These are phyloP conservation scores for Sphaeridia pumilis DNA, from an alignment of 2,888 invertebrate genomes.

Conservation along the genomic window DNA sequence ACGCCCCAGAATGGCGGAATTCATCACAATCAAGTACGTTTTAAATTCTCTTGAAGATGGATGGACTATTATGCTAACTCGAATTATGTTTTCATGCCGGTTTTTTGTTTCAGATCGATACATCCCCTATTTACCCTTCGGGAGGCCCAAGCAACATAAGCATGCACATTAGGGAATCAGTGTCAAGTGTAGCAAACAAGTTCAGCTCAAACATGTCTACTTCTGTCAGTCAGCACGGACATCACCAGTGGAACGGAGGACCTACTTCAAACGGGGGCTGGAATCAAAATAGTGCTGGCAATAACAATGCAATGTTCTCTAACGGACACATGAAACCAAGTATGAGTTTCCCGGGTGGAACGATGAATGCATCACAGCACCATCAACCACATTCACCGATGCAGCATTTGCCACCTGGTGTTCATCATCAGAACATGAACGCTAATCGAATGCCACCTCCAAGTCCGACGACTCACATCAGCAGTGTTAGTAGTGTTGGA, in stretches of 20 bases:
- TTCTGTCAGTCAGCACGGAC: conserved; percentile 9
- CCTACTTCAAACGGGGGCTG: conserved; percentile 16
- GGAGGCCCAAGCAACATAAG: conserved; percentile 17
- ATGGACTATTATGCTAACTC: neutral
- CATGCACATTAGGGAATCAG: conserved; percentile 24
- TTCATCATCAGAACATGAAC: conserved; percentile 6
- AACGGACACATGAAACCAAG: conserved; percentile 28
- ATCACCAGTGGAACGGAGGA: conserved; percentile 20
- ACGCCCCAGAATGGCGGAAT: conserved; percentile 7
- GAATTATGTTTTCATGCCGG: neutral
- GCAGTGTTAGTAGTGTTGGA: conserved; percentile 31
- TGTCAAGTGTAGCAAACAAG: conserved; percentile 12
- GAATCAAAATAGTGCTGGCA: conserved; percentile 16
- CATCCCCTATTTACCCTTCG: conserved; percentile 25
- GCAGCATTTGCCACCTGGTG: conserved; percentile 35
- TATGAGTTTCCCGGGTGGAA: conserved; percentile 33
- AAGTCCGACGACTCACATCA: conserved; percentile 32
- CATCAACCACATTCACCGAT: conserved; percentile 42
- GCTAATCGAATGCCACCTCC: conserved; percentile 27
- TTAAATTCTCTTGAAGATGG: neutral
- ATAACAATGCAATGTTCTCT: conserved; percentile 16
- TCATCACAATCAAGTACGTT: neutral
- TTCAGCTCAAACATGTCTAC: conserved; percentile 14
- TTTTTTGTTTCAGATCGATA: neutral
- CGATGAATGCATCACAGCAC: conserved; percentile 23